Evolutionary conservation across 2,888 invertebrate genomes (phyloP), one percentile per base, ranked within the genome.

Genomic region (Megaustenia siamemsis): DNA sequence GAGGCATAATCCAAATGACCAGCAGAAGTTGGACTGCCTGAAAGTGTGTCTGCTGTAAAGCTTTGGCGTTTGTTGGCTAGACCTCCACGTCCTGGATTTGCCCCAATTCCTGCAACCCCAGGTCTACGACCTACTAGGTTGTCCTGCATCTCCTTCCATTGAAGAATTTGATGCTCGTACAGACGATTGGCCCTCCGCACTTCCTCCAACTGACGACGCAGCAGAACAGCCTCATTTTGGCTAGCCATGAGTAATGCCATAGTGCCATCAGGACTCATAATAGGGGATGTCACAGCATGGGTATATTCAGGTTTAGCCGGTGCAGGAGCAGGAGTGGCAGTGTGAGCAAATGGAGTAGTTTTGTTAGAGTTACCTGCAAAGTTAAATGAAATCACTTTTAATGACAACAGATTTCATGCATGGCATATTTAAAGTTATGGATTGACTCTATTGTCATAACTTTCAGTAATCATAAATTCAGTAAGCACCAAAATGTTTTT

Each of bases 201-300:
- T 43, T 88, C 86, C 38, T 86, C 84, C 18, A 86, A 77, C 82
- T 88, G 86, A 5, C 86, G 86, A 12, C 85, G 63, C 80, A 88
- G 76, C 63, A 85, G 79, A 1, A 83, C 81, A 69, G 85, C 84
- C 56, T 88, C 88, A 24, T 85, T 84, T 76, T 88, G 88, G n/a
- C 82, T 81, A 40, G 86, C 86, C 63, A 83, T 86, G n/a, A 88
- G 85, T 38, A 86, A 75, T 32, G 84, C 80, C 69, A 86, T 77
- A 10, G 81, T 84, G 21, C 81, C 78, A 38, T 84, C 84, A n/a
- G 86, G 82, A 32, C 82, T 84, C 73, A 79, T 63, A 66, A 84
- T 73, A 63, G 84, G 84, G 66, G 84, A 84, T 32, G 84, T 84
- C 0, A 75, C 73, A 6, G 79, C 75, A 63, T 84, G 73, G 35